A percentile compares a stretch with the other conserved stretches of the same genome.
phyloP scores from a whole-genome alignment of 1,140 invertebrate genomes.

The Trissolcus basalis region DNA sequence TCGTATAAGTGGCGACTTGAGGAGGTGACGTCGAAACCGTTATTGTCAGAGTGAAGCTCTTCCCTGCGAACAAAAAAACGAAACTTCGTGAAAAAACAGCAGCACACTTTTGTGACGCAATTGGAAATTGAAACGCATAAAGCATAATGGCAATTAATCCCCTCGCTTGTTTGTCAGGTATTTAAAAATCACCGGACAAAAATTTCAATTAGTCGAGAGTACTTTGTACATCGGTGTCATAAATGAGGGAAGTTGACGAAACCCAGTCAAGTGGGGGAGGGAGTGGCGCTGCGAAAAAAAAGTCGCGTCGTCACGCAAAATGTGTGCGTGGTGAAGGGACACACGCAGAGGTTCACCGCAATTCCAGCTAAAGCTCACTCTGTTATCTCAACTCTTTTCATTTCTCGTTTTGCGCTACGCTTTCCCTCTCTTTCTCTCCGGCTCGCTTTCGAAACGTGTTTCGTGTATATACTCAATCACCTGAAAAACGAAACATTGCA shows the following conservation, averaged over 20 bases:
- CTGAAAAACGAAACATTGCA: slow-evolving; percentile 61
- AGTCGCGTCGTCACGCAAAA: slow-evolving; percentile 61
- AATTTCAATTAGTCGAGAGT: slow-evolving; percentile 21
- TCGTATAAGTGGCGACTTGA: slow-evolving; percentile 97
- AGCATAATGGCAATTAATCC: not conserved
- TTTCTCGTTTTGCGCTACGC: slow-evolving; percentile 45
- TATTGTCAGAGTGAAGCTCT: slow-evolving; percentile 98
- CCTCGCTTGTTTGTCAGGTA: not conserved
- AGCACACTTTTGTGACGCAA: slow-evolving; percentile 12
- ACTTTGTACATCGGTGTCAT: slow-evolving; percentile 27
- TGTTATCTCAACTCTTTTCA: slow-evolving; percentile 54
- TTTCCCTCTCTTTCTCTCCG: slow-evolving; percentile 35
- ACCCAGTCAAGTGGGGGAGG: slow-evolving; percentile 45
- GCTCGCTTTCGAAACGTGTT: slow-evolving; percentile 47
- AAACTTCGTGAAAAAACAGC: slow-evolving; percentile 60
- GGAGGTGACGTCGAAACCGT: slow-evolving; percentile 94
- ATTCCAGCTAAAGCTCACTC: slow-evolving; percentile 62
- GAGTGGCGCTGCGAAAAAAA: slow-evolving; percentile 61
- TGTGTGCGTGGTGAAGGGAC: slow-evolving; percentile 51
- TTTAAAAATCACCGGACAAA: not conserved
- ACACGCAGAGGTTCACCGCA: slow-evolving; percentile 70
- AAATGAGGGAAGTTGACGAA: slow-evolving; percentile 47
- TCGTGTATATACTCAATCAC: slow-evolving; percentile 58
- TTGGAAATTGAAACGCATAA: not conserved
- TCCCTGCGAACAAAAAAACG: slow-evolving; percentile 83